Percentiles rank a stretch among this genome's conserved stretches.
phyloP scores from a whole-genome alignment of 2,797 vertebrate species.

The Crenichthys baileyi region DNA sequence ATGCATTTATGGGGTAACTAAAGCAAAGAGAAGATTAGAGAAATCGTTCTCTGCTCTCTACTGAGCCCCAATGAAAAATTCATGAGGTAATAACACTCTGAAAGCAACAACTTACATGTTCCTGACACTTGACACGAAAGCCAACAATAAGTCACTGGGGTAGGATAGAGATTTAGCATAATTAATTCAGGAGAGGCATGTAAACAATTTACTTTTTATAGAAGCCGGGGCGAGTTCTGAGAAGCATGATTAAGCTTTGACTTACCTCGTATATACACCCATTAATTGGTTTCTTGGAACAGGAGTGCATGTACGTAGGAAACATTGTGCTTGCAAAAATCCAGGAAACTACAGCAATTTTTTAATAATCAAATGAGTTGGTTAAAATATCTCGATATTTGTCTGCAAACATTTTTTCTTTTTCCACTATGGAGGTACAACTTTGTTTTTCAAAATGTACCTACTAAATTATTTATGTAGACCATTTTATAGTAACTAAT shows the following conservation, averaged over 20 bases:
- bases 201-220: constrained; percentile 52
- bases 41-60: constrained; percentile 16
- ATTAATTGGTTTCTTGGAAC: background rate
- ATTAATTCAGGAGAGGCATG: constrained; percentile 59
- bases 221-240: constrained; percentile 15
- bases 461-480: too few relatives aligned
- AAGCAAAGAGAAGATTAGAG: constrained; percentile 30
- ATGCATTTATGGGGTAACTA: constrained; percentile 43
- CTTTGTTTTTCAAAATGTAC: background rate
- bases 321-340: background rate
- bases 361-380: background rate
- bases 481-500: background rate
- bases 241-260: background rate
- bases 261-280: background rate
- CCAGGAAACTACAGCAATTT: background rate
- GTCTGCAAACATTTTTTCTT: background rate
- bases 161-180: constrained; percentile 60
- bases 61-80: constrained; percentile 57
- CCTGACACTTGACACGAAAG: constrained; percentile 50
- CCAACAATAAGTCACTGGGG: constrained; percentile 29
- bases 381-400: background rate
- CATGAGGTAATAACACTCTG: constrained; percentile 53
- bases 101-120: constrained; percentile 38
- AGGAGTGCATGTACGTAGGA: background rate
- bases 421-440: background rate